phyloP scores from a whole-genome alignment of 2,113 vertebrate genomes.

The Gymnobelideus leadbeateri region DNA sequence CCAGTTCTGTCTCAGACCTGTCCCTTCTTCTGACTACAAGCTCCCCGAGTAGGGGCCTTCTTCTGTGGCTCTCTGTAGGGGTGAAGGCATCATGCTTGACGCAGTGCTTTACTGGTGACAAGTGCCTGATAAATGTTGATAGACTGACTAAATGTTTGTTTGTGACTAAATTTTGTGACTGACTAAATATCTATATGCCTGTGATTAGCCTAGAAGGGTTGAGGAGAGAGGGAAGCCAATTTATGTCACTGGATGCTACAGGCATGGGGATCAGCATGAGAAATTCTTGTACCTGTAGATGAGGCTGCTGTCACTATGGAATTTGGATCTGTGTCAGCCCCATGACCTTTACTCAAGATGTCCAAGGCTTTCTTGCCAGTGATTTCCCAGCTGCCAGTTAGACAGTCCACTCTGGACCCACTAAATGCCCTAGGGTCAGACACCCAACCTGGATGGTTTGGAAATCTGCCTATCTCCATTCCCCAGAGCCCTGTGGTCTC shows the following conservation, averaged over 20 bases:
- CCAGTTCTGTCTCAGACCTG: not conserved
- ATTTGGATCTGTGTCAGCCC: not conserved
- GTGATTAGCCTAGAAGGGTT: not conserved
- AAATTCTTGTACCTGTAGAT: not conserved
- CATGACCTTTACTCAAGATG: constrained; percentile 1
- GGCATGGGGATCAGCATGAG: not conserved
- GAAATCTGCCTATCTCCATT: not conserved
- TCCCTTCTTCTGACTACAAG: not conserved
- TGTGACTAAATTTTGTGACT: not conserved
- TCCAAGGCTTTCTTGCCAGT: not conserved
- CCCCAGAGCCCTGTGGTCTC: not conserved
- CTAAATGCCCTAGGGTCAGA: not conserved
- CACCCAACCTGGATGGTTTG: not conserved
- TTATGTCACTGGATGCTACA: not conserved
- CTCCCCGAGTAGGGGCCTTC: not conserved
- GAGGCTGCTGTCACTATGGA: not conserved
- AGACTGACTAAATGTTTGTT: not conserved
- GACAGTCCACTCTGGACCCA: not conserved
- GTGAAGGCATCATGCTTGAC: not conserved
- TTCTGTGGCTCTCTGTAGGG: not conserved
- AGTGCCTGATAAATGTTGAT: not conserved
- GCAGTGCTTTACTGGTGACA: not conserved
- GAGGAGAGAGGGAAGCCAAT: not conserved
- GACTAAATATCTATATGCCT: not conserved
- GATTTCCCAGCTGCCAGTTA: not conserved